These are phyloP conservation scores for Drosophila orena DNA, from an alignment of 1,140 invertebrate genomes.

Conservation along the genomic window DNA sequence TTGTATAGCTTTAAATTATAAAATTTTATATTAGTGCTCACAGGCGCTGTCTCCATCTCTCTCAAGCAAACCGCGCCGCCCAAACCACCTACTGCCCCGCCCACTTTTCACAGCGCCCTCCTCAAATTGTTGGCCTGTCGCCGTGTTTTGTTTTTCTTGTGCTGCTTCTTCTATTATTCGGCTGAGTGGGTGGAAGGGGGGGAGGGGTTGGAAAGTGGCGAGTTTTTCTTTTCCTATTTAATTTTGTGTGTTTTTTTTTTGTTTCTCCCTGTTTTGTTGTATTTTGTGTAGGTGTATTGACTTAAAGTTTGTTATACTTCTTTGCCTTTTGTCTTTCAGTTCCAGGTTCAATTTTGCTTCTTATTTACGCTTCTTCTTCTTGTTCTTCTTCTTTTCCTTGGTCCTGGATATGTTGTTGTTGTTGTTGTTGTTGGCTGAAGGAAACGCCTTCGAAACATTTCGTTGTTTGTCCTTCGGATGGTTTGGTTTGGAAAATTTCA, in stretches of 20 bases:
- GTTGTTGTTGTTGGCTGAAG: slow-evolving; percentile 51
- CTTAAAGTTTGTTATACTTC: slow-evolving; percentile 80
- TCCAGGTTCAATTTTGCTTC: slow-evolving; percentile 39
- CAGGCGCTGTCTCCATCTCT: background rate
- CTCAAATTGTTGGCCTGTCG: slow-evolving; percentile 54
- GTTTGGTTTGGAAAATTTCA: slow-evolving; percentile 3
- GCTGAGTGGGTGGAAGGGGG: background rate
- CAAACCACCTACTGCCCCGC: background rate
- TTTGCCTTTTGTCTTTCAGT: slow-evolving; percentile 65
- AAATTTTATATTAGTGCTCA: background rate
- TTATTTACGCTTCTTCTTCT: slow-evolving; percentile 6
- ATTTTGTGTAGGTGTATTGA: slow-evolving; percentile 76
- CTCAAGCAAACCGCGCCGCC: background rate
- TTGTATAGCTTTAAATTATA: background rate
- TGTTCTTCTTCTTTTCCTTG: slow-evolving; percentile 10
- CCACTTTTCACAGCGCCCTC: slow-evolving; percentile 25
- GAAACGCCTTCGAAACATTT: slow-evolving; percentile 73
- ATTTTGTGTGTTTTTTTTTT: slow-evolving; percentile 65
- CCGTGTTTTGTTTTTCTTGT: slow-evolving; percentile 71
- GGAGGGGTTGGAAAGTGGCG: slow-evolving; percentile 1
- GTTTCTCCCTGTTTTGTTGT: slow-evolving; percentile 29
- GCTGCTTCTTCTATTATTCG: slow-evolving; percentile 46
- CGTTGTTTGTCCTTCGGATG: slow-evolving; percentile 42
- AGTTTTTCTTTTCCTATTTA: slow-evolving; percentile 58
- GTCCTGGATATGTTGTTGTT: slow-evolving; percentile 37